phyloP scores from a whole-genome alignment of 2,888 invertebrate species.

The Mesorhabditis sp. region DNA sequence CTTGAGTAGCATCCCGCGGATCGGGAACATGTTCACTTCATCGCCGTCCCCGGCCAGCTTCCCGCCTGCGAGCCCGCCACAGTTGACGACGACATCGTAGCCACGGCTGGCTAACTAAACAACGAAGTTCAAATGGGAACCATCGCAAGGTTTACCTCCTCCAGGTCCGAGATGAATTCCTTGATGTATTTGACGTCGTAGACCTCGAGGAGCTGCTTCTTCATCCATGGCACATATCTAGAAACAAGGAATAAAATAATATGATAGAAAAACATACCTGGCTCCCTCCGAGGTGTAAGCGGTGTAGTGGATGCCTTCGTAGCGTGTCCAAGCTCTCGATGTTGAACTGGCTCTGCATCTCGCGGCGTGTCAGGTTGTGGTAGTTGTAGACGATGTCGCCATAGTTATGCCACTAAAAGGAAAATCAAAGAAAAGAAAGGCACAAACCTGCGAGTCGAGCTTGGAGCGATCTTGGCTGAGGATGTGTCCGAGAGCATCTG shows the following conservation, averaged over 20 bases:
- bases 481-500: conserved; percentile 40
- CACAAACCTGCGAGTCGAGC: conserved; percentile 23
- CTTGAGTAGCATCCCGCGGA: conserved; percentile 26
- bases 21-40: conserved; percentile 30
- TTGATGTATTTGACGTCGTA: conserved; percentile 26
- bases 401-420: conserved; percentile 19
- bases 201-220: conserved; percentile 20
- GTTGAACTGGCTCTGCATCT: conserved; percentile 20
- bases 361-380: conserved; percentile 23
- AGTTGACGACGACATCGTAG: conserved; percentile 62
- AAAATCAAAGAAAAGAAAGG: neutral
- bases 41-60: conserved; percentile 58
- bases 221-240: conserved; percentile 34
- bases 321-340: conserved; percentile 10
- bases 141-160: conserved; percentile 16
- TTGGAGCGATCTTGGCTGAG: conserved; percentile 22
- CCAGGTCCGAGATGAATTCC: conserved; percentile 20
- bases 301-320: conserved; percentile 36
- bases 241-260: neutral
- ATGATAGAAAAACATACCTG: conserved; percentile 2
- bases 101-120: conserved; percentile 32
- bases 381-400: conserved; percentile 36
- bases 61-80: conserved; percentile 59
- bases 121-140: neutral
- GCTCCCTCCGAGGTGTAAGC: conserved; percentile 41